Evolutionary conservation across 2,797 vertebrate genomes (phyloP).

Genomic region (Myotis daubentonii): DNA sequence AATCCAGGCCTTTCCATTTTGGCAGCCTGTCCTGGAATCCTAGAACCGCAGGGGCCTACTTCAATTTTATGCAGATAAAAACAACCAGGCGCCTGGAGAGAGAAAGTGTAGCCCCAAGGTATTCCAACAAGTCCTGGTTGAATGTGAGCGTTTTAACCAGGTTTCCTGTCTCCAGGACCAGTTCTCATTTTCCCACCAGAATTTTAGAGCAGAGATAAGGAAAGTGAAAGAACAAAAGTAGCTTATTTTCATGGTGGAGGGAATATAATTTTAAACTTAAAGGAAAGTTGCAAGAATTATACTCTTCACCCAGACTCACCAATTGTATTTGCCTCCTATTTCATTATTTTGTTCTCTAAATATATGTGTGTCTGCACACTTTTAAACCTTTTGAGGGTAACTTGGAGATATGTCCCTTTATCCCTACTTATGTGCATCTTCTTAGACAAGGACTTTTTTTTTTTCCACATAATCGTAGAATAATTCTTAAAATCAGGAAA

Average conservation of each 20-base stretch:
- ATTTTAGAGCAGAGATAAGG: conserved; percentile 5
- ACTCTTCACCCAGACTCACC: not conserved
- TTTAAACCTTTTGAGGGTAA: not conserved
- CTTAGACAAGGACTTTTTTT: not conserved
- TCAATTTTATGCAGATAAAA: not conserved
- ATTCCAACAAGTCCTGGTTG: not conserved
- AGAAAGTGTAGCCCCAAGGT: not conserved
- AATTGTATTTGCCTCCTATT: not conserved
- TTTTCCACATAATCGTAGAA: not conserved
- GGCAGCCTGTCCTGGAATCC: not conserved
- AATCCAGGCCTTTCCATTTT: not conserved
- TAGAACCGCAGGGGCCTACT: not conserved
- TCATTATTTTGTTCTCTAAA: not conserved
- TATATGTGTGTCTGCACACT: not conserved
- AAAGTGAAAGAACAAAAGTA: not conserved
- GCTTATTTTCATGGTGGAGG: not conserved
- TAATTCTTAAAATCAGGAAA: not conserved
- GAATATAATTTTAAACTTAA: not conserved
- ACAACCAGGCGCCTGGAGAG: not conserved
- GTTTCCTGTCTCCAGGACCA: not conserved
- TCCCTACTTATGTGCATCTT: not conserved
- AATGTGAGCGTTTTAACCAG: not conserved
- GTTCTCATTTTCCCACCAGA: not conserved
- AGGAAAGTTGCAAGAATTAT: not conserved
- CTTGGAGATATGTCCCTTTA: not conserved